Conservation (phyloP, 2,797 vertebrate genomes). For the Sebastes goodei region DNA sequence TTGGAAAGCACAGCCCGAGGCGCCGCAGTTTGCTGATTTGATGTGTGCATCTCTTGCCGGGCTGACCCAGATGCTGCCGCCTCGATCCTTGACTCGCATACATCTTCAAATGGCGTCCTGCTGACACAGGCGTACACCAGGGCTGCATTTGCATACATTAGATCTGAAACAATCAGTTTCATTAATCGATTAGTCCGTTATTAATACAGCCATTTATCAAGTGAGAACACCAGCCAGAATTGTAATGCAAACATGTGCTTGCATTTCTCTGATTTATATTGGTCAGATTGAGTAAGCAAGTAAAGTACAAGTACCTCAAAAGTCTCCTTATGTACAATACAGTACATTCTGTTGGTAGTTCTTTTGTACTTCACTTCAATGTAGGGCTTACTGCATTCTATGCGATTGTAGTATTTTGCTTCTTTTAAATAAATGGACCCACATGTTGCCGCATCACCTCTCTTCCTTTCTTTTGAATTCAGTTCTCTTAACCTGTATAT, state of each 20-base stretch:
- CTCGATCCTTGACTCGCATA: constrained; percentile 10
- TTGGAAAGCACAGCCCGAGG: constrained; percentile 41
- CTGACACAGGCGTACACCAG: neutral
- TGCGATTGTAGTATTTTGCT: too few relatives aligned
- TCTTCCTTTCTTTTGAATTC: neutral
- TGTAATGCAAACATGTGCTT: neutral
- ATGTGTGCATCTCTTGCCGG: constrained; percentile 27
- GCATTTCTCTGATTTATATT: neutral
- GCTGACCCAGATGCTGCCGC: constrained; percentile 48
- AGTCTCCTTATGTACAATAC: neutral
- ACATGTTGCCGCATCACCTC: neutral
- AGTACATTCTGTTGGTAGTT: neutral
- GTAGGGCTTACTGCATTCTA: too few relatives aligned
- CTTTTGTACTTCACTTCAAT: too few relatives aligned
- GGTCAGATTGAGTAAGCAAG: neutral
- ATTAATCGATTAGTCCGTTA: constrained; percentile 3
- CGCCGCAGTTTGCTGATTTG: constrained; percentile 38
- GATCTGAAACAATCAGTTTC: neutral
- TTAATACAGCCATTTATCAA: neutral
- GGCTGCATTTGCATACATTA: neutral
- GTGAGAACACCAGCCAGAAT: neutral
- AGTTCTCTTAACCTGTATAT: neutral
- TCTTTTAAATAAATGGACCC: too few relatives aligned
- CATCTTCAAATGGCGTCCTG: constrained; percentile 9
- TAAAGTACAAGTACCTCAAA: neutral